A percentile compares a stretch with the other conserved stretches of the same genome.
Evolutionary conservation across 2,797 vertebrate species (phyloP).

Genomic region (Choloepus didactylus): DNA sequence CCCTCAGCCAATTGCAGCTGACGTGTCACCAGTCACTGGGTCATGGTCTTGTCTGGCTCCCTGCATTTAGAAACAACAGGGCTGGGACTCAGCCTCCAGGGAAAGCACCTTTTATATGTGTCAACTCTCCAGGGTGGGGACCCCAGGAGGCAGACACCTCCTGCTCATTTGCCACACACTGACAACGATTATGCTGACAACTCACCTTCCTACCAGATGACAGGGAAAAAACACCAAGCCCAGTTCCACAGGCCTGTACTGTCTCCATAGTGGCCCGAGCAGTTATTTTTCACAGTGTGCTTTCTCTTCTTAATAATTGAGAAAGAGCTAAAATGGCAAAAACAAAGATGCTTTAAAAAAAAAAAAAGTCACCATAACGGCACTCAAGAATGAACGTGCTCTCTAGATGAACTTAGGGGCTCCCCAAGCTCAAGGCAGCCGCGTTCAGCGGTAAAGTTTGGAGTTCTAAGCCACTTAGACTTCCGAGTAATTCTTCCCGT

Average conservation of each 20-base stretch:
- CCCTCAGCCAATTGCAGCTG: neutral
- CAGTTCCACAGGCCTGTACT: too few species aligned
- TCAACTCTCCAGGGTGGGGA: neutral
- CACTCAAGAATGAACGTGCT: neutral
- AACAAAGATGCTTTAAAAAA: neutral
- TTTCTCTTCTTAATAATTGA: neutral
- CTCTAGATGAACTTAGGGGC: neutral
- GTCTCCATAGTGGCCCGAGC: neutral
- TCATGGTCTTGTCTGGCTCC: neutral
- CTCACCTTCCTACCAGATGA: neutral
- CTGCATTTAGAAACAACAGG: neutral
- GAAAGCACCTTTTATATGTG: rapidly evolving
- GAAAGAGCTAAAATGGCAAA: neutral
- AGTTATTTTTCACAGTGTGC: neutral
- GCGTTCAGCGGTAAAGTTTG: too few species aligned
- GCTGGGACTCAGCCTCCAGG: neutral
- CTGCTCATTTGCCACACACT: neutral
- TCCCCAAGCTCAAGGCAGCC: neutral
- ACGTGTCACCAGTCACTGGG: neutral
- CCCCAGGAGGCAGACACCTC: rapidly evolving
- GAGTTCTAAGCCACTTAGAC: neutral
- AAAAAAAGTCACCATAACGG: neutral
- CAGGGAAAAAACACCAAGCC: neutral
- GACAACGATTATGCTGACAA: neutral
- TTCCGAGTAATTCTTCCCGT: rapidly evolving